Percentiles rank a stretch among this genome's conserved stretches.
Evolutionary conservation across 2,888 invertebrate genomes (phyloP).

Genomic region (Sesia bembeciformis): DNA sequence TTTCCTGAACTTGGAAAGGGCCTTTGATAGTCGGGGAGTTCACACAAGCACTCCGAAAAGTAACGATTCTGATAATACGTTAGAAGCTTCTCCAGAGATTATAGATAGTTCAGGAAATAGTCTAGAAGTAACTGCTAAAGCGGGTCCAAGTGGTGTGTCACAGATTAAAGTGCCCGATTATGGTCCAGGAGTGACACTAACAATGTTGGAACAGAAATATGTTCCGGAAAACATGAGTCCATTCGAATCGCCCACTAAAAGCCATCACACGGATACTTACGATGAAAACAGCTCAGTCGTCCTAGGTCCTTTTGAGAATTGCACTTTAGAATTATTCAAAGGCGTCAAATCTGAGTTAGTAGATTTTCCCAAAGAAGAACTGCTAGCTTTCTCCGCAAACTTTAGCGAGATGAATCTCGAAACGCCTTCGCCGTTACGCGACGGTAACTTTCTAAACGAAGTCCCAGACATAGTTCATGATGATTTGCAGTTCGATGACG

Average conservation of each 20-base stretch:
- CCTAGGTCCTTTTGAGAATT: slow-evolving; percentile 74
- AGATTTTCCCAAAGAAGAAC: slow-evolving; percentile 59
- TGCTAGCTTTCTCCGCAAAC: slow-evolving; percentile 70
- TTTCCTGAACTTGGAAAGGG: slow-evolving; percentile 47
- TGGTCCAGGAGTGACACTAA: slow-evolving; percentile 25
- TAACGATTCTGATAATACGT: slow-evolving; percentile 14
- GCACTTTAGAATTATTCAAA: slow-evolving; percentile 65
- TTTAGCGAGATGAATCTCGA: slow-evolving; percentile 67
- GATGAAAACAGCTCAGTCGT: slow-evolving; percentile 72
- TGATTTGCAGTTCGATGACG: slow-evolving; percentile 45
- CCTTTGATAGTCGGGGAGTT: slow-evolving; percentile 21
- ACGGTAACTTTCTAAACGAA: slow-evolving; percentile 61
- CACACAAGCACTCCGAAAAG: slow-evolving; percentile 51
- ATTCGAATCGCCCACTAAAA: slow-evolving; percentile 61
- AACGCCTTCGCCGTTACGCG: slow-evolving; percentile 62
- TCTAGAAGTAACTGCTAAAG: slow-evolving; percentile 23
- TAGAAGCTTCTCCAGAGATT: not conserved
- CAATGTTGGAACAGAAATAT: slow-evolving; percentile 43
- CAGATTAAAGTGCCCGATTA: slow-evolving; percentile 33
- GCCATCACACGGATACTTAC: slow-evolving; percentile 59
- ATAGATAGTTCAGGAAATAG: slow-evolving; percentile 28
- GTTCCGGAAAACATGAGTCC: slow-evolving; percentile 50
- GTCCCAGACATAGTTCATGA: slow-evolving; percentile 56
- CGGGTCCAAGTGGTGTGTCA: slow-evolving; percentile 1
- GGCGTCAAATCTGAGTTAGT: slow-evolving; percentile 61